These are phyloP conservation scores for Rhinophrynus dorsalis DNA, from an alignment of 2,797 vertebrate genomes.

Conservation along the genomic window DNA sequence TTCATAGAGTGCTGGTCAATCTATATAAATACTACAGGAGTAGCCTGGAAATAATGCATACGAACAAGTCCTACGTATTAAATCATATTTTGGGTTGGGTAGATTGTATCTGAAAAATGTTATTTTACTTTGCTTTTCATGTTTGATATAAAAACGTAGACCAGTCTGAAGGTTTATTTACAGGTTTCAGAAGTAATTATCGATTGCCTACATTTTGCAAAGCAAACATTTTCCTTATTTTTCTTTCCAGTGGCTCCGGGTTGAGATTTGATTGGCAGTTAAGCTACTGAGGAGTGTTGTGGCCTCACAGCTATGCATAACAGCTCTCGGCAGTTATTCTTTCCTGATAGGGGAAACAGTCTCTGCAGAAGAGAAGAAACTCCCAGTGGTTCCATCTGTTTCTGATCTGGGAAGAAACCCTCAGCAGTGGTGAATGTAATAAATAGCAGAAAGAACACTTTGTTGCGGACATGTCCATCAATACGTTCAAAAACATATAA, in stretches of 20 bases:
- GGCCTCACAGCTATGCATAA: not conserved
- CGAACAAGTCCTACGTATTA: no score
- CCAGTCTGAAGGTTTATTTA: slow-evolving; percentile 9
- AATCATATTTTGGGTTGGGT: no score
- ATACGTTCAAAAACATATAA: not conserved
- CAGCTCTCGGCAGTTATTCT: not conserved
- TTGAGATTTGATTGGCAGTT: slow-evolving; percentile 7
- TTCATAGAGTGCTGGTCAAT: no score
- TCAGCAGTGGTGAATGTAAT: not conserved
- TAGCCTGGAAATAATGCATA: no score
- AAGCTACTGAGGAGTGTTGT: not conserved
- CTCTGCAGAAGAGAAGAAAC: not conserved
- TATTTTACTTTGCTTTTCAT: slow-evolving; percentile 7
- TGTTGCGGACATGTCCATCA: not conserved
- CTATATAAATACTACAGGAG: no score
- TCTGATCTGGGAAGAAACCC: slow-evolving; percentile 1
- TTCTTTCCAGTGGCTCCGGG: not conserved
- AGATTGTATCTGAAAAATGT: no score
- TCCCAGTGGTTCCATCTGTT: slow-evolving; percentile 1
- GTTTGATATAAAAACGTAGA: slow-evolving; percentile 18
- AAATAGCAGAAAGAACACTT: not conserved
- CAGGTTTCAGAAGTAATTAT: not conserved
- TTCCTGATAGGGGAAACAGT: not conserved
- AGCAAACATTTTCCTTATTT: not conserved
- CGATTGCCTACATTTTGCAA: not conserved